phyloP scores from a whole-genome alignment of 1,140 invertebrate genomes.

The Nymphalis io region DNA sequence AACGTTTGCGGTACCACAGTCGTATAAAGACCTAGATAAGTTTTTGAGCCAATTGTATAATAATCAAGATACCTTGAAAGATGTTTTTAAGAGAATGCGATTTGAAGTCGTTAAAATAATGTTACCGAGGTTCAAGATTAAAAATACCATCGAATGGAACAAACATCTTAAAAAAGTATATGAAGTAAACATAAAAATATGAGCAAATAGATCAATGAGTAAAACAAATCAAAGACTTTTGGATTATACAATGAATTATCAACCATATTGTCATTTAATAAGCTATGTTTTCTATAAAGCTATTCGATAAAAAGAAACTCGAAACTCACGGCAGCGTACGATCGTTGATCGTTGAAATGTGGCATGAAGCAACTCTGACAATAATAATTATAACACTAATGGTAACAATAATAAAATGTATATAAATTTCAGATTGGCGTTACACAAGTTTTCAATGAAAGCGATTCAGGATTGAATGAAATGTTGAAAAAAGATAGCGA shows the following conservation, averaged over 20 bases:
- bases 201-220: too few species aligned
- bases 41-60: slow-evolving; percentile 35
- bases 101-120: slow-evolving; percentile 31
- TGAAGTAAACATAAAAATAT: too few species aligned
- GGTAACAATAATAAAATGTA: not conserved
- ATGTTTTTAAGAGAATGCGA: slow-evolving; percentile 35
- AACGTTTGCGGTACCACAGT: slow-evolving; percentile 43
- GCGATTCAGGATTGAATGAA: slow-evolving; percentile 41
- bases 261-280: too few species aligned
- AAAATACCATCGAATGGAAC: slow-evolving; percentile 22
- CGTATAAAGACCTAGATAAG: slow-evolving; percentile 17
- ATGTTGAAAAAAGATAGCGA: slow-evolving; percentile 38
- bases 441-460: slow-evolving; percentile 44
- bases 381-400: too few species aligned
- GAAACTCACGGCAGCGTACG: too few species aligned
- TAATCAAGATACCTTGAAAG: slow-evolving; percentile 34
- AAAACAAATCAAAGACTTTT: too few species aligned
- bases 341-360: too few species aligned
- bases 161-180: slow-evolving; percentile 24
- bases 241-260: too few species aligned
- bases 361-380: too few species aligned
- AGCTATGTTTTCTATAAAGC: too few species aligned
- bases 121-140: slow-evolving; percentile 57
- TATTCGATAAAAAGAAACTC: too few species aligned
- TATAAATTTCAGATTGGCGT: slow-evolving; percentile 46